Evolutionary conservation across 2,113 vertebrate genomes (phyloP).

Genomic region (Poeciliopsis prolifica): DNA sequence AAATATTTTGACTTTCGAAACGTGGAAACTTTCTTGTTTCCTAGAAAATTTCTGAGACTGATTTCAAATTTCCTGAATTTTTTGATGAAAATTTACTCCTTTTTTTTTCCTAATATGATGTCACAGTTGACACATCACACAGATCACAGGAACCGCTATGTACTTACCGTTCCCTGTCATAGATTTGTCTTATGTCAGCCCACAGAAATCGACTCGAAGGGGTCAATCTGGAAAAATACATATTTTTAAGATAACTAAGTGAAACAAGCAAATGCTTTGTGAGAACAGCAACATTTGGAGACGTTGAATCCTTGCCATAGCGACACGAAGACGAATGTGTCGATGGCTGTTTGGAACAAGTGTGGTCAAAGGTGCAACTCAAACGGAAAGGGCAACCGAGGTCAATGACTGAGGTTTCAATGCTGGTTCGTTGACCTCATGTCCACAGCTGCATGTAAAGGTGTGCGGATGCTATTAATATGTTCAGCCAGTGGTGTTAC

Average conservation of each 20-base stretch:
- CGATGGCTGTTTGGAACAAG: background rate
- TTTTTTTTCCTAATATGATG: too few species aligned
- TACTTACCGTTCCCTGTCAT: background rate
- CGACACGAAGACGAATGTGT: background rate
- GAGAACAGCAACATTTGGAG: background rate
- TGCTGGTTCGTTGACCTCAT: background rate
- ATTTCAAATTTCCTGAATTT: background rate
- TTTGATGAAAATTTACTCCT: too few species aligned
- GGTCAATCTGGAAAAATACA: background rate
- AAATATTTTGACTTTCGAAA: too few species aligned
- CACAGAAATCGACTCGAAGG: background rate
- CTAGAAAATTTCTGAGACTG: background rate
- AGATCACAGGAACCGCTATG: background rate
- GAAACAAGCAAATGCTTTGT: background rate
- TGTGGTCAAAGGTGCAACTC: background rate
- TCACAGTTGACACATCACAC: background rate
- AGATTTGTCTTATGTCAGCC: background rate
- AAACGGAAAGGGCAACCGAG: background rate
- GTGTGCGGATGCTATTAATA: background rate
- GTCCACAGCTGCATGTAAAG: background rate
- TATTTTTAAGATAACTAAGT: background rate
- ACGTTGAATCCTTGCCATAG: background rate
- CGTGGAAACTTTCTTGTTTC: too few species aligned
- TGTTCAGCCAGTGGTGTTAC: background rate
- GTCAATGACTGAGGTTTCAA: background rate